Conservation (phyloP, 2,113 vertebrate species). For the Hirundichthys speculiger region DNA sequence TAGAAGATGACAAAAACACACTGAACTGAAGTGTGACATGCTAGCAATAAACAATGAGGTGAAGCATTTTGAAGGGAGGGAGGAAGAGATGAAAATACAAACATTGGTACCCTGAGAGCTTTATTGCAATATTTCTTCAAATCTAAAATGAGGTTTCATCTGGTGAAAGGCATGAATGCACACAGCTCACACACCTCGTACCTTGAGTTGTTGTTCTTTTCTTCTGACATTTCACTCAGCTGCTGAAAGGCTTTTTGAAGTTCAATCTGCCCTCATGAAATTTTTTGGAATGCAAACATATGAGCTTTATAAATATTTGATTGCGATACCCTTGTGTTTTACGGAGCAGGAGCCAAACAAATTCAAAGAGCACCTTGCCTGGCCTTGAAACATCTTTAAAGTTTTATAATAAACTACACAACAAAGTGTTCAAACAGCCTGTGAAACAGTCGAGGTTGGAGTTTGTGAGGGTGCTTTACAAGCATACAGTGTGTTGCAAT, state of each 20-base stretch:
- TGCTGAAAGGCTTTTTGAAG: slow-evolving; percentile 52
- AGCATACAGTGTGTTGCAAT: no score
- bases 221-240: slow-evolving; percentile 31
- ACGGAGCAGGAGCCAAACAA: slow-evolving; percentile 8
- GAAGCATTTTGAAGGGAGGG: slow-evolving; percentile 9
- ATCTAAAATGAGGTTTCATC: slow-evolving; percentile 40
- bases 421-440: not conserved
- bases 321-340: slow-evolving; percentile 24
- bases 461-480: no score
- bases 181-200: slow-evolving; percentile 4
- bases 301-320: slow-evolving; percentile 52
- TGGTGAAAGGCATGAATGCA: slow-evolving; percentile 37
- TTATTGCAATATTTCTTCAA: slow-evolving; percentile 32
- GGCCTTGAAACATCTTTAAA: slow-evolving; percentile 35
- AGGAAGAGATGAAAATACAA: not conserved
- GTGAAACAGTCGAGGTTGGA: no score
- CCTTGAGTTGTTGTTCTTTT: slow-evolving; percentile 1
- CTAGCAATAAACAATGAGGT: slow-evolving; percentile 8
- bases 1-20: not conserved
- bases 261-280: slow-evolving; percentile 33
- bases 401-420: not conserved
- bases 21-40: not conserved
- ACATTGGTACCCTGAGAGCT: slow-evolving; percentile 21
- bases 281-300: slow-evolving; percentile 27
- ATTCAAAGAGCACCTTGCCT: slow-evolving; percentile 38